These are phyloP conservation scores for Cottoperca gobio DNA, from an alignment of 2,797 vertebrate genomes.

Conservation along the genomic window DNA sequence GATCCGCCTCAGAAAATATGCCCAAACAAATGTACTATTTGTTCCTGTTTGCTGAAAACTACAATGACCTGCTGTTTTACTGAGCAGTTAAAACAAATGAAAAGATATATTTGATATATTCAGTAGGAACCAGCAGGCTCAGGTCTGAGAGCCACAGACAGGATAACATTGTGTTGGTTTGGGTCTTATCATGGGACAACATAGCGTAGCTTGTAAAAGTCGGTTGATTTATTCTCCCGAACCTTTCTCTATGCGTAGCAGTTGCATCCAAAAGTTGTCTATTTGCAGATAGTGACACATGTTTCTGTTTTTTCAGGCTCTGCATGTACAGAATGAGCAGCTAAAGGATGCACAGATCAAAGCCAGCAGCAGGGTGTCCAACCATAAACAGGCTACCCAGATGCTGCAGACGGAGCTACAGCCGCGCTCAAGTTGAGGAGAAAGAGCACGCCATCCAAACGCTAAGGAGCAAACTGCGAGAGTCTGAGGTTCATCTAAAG, in stretches of 20 bases:
- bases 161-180: background rate
- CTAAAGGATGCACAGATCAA: slow-evolving; percentile 77
- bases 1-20: no score
- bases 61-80: background rate
- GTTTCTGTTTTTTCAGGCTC: slow-evolving; percentile 44
- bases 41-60: no score
- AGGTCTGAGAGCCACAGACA: background rate
- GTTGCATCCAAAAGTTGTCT: background rate
- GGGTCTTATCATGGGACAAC: background rate
- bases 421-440: slow-evolving; percentile 68
- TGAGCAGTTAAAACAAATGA: background rate
- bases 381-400: slow-evolving; percentile 80
- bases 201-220: background rate
- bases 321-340: slow-evolving; percentile 69
- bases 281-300: background rate
- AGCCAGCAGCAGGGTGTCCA: slow-evolving; percentile 58
- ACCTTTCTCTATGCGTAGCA: background rate
- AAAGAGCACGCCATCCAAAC: slow-evolving; percentile 67
- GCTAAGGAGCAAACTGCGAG: slow-evolving; percentile 60
- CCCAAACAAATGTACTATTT: no score
- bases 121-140: background rate
- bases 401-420: slow-evolving; percentile 85
- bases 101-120: no score
- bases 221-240: background rate
- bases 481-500: slow-evolving; percentile 66